phyloP scores from a whole-genome alignment of 2,797 vertebrate genomes.

The Urocyon cinereoargenteus region DNA sequence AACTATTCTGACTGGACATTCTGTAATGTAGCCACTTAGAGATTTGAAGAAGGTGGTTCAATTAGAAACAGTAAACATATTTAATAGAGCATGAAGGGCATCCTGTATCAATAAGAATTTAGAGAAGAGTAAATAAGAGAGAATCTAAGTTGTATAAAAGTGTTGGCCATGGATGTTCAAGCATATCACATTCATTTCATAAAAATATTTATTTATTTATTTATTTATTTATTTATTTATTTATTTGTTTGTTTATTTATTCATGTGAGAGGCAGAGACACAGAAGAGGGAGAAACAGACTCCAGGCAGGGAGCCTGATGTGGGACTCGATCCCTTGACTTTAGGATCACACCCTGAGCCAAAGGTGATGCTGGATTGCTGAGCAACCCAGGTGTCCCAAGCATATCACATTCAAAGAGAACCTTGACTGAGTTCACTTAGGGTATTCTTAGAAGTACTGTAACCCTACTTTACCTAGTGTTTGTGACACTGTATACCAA shows the following conservation, averaged over 20 bases:
- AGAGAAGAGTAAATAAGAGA: not conserved
- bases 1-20: not conserved
- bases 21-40: not conserved
- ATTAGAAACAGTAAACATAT: not conserved
- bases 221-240: too few relatives aligned
- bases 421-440: not conserved
- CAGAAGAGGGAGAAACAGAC: too few relatives aligned
- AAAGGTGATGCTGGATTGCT: too few relatives aligned
- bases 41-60: not conserved
- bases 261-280: too few relatives aligned
- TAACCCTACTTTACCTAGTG: not conserved
- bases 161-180: not conserved
- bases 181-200: not conserved
- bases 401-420: not conserved
- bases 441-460: not conserved
- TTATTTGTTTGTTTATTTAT: too few relatives aligned
- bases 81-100: not conserved
- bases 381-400: not conserved
- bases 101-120: not conserved
- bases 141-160: not conserved
- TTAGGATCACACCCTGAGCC: too few relatives aligned
- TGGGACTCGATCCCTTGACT: too few relatives aligned
- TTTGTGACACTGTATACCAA: not conserved
- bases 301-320: too few relatives aligned
- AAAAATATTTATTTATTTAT: too few relatives aligned